Evolutionary conservation across 2,113 vertebrate species (phyloP).

Genomic region (Canis aureus): DNA sequence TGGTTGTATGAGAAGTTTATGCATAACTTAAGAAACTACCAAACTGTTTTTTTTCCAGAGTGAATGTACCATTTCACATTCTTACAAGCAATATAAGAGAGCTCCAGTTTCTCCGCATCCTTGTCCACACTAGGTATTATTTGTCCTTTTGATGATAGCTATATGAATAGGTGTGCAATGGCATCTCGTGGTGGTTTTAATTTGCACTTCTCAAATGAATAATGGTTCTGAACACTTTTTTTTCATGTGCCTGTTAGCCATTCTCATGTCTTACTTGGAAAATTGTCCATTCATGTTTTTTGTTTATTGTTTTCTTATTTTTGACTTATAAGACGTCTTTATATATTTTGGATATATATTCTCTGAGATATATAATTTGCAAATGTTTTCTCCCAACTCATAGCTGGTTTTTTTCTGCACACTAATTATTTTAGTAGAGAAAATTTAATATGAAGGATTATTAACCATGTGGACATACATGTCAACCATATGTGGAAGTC

Average conservation of each 20-base stretch:
- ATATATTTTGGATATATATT: background rate
- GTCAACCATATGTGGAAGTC: background rate
- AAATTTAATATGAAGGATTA: conserved; percentile 1
- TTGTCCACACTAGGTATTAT: background rate
- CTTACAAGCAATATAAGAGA: background rate
- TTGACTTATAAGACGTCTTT: background rate
- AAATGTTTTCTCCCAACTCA: background rate
- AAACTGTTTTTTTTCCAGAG: background rate
- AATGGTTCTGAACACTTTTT: background rate
- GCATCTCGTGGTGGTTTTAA: background rate
- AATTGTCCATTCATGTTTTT: background rate
- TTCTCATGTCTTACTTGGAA: background rate
- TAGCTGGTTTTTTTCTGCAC: background rate
- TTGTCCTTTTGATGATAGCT: background rate
- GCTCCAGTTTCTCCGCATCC: background rate
- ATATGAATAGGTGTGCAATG: background rate
- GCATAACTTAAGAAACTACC: background rate
- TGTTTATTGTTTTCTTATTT: background rate
- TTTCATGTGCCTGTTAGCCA: background rate
- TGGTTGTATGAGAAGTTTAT: background rate
- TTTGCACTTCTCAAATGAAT: background rate
- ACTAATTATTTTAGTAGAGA: background rate
- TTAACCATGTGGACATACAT: background rate
- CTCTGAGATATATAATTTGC: background rate
- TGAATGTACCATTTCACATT: background rate